Evolutionary conservation across 2,113 vertebrate species (phyloP).

Genomic region (Lophochroa leadbeateri): DNA sequence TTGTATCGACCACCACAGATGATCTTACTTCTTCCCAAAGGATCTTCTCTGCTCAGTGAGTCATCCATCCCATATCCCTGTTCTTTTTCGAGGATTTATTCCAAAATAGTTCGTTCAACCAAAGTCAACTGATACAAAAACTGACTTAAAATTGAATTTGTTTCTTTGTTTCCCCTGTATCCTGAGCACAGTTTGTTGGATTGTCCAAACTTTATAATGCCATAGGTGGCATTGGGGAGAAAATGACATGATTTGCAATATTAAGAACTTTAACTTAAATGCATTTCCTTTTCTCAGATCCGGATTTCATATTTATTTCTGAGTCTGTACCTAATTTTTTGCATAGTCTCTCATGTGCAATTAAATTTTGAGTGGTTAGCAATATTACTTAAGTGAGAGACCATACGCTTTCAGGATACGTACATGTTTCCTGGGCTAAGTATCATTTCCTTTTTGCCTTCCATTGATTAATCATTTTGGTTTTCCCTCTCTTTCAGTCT

Average conservation of each 20-base stretch:
- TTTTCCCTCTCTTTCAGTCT: constrained; percentile 19
- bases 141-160: not conserved
- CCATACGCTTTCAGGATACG: not conserved
- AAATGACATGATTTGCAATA: not conserved
- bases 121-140: not conserved
- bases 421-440: not conserved
- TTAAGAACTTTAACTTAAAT: constrained; percentile 6
- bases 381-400: constrained; percentile 17
- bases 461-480: constrained; percentile 22
- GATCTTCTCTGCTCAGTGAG: not conserved
- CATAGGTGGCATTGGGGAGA: rapidly evolving
- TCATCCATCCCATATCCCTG: not conserved
- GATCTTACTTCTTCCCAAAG: not conserved
- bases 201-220: not conserved
- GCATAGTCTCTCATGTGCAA: not conserved
- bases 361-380: not conserved
- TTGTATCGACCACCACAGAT: not conserved
- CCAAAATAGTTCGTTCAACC: not conserved
- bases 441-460: constrained; percentile 26
- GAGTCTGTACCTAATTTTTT: constrained; percentile 11
- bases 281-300: not conserved
- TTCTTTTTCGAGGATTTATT: not conserved
- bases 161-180: not conserved
- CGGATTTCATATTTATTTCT: not conserved
- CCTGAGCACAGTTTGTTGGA: not conserved